Percentiles rank a stretch among this genome's conserved stretches.
phyloP scores from a whole-genome alignment of 2,888 invertebrate species.

The Pardosa pseudoannulata region DNA sequence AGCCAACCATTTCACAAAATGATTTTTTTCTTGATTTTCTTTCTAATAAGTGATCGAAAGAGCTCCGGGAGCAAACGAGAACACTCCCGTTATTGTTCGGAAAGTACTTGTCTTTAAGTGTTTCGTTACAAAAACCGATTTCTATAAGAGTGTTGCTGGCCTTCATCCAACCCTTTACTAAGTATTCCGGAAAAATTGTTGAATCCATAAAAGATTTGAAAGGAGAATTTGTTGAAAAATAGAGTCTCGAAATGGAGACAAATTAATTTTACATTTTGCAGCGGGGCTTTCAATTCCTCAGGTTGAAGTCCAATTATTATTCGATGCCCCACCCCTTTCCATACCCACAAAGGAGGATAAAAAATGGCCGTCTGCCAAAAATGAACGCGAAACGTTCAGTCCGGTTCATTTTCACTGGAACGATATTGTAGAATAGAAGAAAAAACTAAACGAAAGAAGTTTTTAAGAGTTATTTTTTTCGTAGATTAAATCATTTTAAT shows the following conservation, averaged over 20 bases:
- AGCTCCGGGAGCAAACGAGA: too few relatives aligned
- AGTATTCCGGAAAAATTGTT: background rate
- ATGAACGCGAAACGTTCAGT: background rate
- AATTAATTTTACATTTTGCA: constrained; percentile 3
- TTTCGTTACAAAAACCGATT: background rate
- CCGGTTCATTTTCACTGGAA: too few relatives aligned
- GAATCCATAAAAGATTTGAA: background rate
- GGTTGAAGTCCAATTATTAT: background rate
- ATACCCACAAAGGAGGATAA: background rate
- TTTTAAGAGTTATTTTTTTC: too few relatives aligned
- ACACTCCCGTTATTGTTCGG: too few relatives aligned
- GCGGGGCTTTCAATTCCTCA: background rate
- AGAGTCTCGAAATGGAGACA: too few relatives aligned
- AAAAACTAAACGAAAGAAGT: too few relatives aligned
- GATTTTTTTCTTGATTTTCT: too few relatives aligned
- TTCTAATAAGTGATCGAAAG: too few relatives aligned
- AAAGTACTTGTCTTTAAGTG: too few relatives aligned
- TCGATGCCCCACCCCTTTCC: background rate
- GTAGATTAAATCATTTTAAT: background rate
- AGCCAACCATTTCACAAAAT: too few relatives aligned
- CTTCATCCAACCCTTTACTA: background rate
- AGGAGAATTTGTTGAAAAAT: background rate
- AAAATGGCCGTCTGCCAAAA: background rate
- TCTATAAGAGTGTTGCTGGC: background rate
- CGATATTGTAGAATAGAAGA: too few relatives aligned